These are phyloP conservation scores for Achatina immaculata DNA, from an alignment of 1,140 invertebrate species.

Conservation along the genomic window DNA sequence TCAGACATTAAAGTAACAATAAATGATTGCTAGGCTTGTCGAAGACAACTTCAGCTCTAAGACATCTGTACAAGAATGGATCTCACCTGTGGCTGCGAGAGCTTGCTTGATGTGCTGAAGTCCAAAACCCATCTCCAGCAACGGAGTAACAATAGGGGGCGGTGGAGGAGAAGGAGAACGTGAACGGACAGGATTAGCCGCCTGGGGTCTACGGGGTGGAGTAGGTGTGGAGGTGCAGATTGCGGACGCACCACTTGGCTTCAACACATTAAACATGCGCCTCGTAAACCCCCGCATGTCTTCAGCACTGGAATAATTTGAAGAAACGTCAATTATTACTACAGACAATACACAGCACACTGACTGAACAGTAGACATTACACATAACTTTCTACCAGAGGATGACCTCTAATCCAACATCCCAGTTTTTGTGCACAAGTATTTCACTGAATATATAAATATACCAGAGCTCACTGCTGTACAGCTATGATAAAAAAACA, in stretches of 20 bases:
- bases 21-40: too few relatives aligned
- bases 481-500: too few relatives aligned
- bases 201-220: conserved; percentile 47
- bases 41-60: too few relatives aligned
- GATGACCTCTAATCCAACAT: too few relatives aligned
- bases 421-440: too few relatives aligned
- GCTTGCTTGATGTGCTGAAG: conserved; percentile 76
- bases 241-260: conserved; percentile 34
- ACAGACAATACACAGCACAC: too few relatives aligned
- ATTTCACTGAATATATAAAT: too few relatives aligned
- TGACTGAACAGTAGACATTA: neutral
- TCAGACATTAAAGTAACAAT: too few relatives aligned
- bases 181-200: conserved; percentile 54
- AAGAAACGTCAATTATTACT: conserved; percentile 6
- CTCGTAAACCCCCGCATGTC: conserved; percentile 48
- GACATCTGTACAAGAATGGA: too few relatives aligned
- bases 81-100: conserved; percentile 74
- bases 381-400: too few relatives aligned
- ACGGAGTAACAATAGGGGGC: conserved; percentile 74
- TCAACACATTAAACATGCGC: conserved; percentile 44
- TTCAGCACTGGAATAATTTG: conserved; percentile 45
- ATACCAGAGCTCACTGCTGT: too few relatives aligned
- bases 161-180: conserved; percentile 71
- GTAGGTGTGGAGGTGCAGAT: conserved; percentile 35
- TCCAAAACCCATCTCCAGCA: conserved; percentile 79